Evolutionary conservation across 2,797 vertebrate species (phyloP), one percentile per base, ranked within the genome.

Genomic region (Buphagus erythrorhynchus): DNA sequence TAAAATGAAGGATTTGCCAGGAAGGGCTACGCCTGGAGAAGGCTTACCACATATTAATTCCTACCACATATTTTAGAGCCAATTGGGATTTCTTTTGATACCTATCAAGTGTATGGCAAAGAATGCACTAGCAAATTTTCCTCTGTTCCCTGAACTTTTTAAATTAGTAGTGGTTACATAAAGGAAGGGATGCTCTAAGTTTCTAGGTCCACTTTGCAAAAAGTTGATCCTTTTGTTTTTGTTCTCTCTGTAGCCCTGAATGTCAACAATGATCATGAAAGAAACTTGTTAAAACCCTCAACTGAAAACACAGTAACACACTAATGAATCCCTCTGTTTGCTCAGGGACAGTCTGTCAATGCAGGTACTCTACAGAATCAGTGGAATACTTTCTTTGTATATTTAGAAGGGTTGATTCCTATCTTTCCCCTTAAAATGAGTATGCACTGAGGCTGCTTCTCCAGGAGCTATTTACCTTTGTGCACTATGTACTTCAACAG

Each of bases 161-260:
- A 17, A 24, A 45, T 25, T 38, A 45, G 5, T 42, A 35, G 10
- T 4, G 26, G 3, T 52, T 71, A 20, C 10, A 29, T 51, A 73
- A 76, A 63, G 18, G 18, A 40, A 78, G 14, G 6, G 6, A 21
- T 11, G 10, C 29, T 54, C 13, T 10, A 51, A 61, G 15, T 62
- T 90, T 88, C 38, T 62, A 43, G 17, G 22, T 48, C n/a, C 6
- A 15, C 33, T 76, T 73, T 62, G 13, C 10, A 65, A 86, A 46
- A 77, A 46, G 9, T 58, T 58, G 38, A 43, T 72, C 11, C 3
- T 86, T 86, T 84, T 54, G 5, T 13, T 68, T 45, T 66, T 17
- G 1, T 58, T 58, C 19, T 68, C 14, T n/a, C 26, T 7, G 0
- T 63, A 2, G 9, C 8, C 13, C 9, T 33, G 12, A 8, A 4